These are phyloP conservation scores for Neelides folsomi DNA, from an alignment of 2,888 invertebrate genomes.

Conservation along the genomic window DNA sequence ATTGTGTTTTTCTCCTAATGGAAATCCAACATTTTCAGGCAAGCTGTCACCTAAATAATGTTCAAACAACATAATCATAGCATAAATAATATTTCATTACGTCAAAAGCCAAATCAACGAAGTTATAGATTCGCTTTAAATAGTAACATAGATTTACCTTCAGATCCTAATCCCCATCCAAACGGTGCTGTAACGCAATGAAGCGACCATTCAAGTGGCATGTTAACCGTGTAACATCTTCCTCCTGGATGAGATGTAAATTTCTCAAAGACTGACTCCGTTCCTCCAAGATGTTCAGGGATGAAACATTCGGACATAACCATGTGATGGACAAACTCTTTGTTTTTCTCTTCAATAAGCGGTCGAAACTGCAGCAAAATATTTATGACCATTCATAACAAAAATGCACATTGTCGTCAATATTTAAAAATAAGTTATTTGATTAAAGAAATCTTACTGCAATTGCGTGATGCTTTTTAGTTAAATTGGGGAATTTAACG, in stretches of 20 bases:
- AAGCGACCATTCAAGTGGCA: slow-evolving; percentile 60
- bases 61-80: too few species aligned
- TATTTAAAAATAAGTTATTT: too few species aligned
- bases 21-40: too few species aligned
- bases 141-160: too few species aligned
- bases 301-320: slow-evolving; percentile 62
- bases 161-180: slow-evolving; percentile 72
- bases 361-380: slow-evolving; percentile 41
- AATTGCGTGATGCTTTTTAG: neutral
- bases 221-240: slow-evolving; percentile 55
- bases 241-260: slow-evolving; percentile 52
- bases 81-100: too few species aligned
- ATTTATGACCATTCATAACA: too few species aligned
- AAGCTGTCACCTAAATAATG: too few species aligned
- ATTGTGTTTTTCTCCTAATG: too few species aligned
- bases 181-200: slow-evolving; percentile 68
- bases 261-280: slow-evolving; percentile 45
- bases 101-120: too few species aligned
- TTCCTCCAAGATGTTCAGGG: slow-evolving; percentile 13
- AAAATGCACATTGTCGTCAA: too few species aligned
- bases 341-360: slow-evolving; percentile 42
- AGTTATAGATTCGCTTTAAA: too few species aligned
- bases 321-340: slow-evolving; percentile 68
- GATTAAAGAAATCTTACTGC: too few species aligned
- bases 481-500: neutral